A percentile compares a stretch with the other conserved stretches of the same genome.
These are phyloP conservation scores for Philereme transversata DNA, from an alignment of 2,888 invertebrate genomes.

Conservation along the genomic window DNA sequence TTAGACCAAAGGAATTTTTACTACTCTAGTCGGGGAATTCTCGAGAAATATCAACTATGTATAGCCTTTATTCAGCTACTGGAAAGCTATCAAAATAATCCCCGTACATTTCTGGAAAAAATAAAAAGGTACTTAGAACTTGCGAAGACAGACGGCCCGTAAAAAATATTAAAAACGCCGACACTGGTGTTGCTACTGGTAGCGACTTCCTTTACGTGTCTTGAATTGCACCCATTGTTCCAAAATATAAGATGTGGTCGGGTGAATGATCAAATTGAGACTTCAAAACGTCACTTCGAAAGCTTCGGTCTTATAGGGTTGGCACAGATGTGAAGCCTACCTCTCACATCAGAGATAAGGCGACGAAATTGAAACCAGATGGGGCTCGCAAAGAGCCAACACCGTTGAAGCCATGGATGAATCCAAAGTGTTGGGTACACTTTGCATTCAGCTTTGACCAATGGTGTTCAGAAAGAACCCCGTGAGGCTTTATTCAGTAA, in stretches of 20 bases:
- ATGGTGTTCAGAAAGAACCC: no score
- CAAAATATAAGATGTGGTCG: constrained; percentile 17
- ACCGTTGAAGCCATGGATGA: no score
- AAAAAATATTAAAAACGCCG: constrained; percentile 31
- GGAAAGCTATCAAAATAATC: neutral
- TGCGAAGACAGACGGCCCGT: constrained; percentile 5
- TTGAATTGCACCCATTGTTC: constrained; percentile 41
- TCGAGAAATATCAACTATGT: no score
- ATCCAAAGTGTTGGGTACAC: no score
- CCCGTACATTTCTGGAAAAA: neutral
- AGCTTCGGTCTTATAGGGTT: neutral
- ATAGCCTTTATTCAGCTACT: neutral
- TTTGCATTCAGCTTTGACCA: no score
- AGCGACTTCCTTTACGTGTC: constrained; percentile 51
- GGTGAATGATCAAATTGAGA: constrained; percentile 17
- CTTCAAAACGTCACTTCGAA: neutral
- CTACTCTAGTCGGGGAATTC: no score
- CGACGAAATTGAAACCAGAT: no score
- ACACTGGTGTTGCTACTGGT: constrained; percentile 4
- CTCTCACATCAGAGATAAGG: no score
- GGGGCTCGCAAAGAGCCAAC: no score
- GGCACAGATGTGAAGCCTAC: no score
- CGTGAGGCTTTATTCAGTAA: no score
- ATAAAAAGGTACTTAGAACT: constrained; percentile 1
- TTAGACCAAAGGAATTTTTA: no score